Conservation (phyloP, 1,140 invertebrate species). For the Cheumatopsyche charites region DNA sequence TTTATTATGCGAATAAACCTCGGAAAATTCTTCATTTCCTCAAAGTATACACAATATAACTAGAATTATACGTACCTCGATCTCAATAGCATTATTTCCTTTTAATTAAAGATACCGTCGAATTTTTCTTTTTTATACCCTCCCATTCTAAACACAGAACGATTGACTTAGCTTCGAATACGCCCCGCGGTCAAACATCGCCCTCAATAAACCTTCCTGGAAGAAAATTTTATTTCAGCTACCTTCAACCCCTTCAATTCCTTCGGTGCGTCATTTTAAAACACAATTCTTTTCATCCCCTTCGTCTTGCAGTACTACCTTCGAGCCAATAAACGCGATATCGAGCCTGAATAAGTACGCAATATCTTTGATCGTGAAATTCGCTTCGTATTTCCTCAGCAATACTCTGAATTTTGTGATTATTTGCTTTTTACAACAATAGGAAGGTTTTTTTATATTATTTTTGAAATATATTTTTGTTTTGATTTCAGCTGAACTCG, state of each 20-base stretch:
- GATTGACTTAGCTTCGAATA: slow-evolving; percentile 5
- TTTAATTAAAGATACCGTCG: slow-evolving; percentile 6
- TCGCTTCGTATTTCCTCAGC: too few relatives aligned
- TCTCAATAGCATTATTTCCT: neutral
- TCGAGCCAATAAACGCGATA: neutral
- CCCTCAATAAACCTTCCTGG: neutral
- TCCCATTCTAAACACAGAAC: neutral
- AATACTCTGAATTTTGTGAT: too few relatives aligned
- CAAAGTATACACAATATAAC: too few relatives aligned
- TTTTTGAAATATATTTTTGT: slow-evolving; percentile 18
- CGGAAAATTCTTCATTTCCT: too few relatives aligned
- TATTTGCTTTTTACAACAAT: too few relatives aligned
- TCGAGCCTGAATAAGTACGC: neutral
- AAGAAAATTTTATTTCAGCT: too few relatives aligned
- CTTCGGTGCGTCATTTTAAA: neutral
- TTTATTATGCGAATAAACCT: too few relatives aligned
- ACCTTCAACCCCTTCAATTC: neutral
- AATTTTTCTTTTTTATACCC: neutral
- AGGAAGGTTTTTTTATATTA: neutral
- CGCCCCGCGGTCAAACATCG: slow-evolving; percentile 10
- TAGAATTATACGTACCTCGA: too few relatives aligned
- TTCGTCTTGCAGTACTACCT: slow-evolving; percentile 16
- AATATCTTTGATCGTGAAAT: too few relatives aligned
- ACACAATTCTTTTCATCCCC: neutral
- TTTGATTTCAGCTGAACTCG: slow-evolving; percentile 87